Evolutionary conservation across 2,888 invertebrate species (phyloP).

Genomic region (Agrochola lychnidis): DNA sequence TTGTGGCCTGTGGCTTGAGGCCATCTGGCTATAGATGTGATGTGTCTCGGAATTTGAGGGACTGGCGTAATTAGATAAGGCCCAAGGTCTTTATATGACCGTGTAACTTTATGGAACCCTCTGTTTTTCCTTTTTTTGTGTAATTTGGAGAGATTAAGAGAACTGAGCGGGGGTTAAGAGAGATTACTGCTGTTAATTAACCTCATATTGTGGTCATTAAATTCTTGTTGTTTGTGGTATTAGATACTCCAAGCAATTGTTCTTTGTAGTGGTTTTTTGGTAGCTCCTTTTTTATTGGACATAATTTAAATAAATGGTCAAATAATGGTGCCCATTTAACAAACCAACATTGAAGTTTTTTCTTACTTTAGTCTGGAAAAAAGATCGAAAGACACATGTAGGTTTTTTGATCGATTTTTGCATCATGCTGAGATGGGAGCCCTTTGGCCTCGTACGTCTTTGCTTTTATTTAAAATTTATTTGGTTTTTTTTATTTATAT

Average conservation of each 20-base stretch:
- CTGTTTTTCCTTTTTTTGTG: not conserved
- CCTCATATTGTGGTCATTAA: not conserved
- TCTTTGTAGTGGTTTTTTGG: not conserved
- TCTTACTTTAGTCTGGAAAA: not conserved
- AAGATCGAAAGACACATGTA: not conserved
- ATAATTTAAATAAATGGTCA: too few species aligned
- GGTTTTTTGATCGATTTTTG: not conserved
- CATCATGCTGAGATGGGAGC: too few species aligned
- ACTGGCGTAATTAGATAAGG: constrained; percentile 22
- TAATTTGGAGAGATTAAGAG: constrained; percentile 13
- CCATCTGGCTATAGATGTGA: not conserved
- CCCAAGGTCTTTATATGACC: not conserved
- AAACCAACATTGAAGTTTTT: too few species aligned
- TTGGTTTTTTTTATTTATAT: too few species aligned
- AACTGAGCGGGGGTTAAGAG: not conserved
- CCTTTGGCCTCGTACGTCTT: too few species aligned
- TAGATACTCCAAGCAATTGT: not conserved
- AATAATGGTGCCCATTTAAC: too few species aligned
- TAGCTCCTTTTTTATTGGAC: too few species aligned
- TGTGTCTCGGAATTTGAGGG: constrained; percentile 26
- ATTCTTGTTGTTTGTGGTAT: not conserved
- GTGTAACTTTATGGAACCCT: not conserved
- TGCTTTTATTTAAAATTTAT: too few species aligned
- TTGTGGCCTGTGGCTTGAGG: constrained; percentile 20
- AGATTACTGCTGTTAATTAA: constrained; percentile 3